Base-by-base conservation (phyloP, 2,113 vertebrate genomes). In the Candoia aspera region DNA sequence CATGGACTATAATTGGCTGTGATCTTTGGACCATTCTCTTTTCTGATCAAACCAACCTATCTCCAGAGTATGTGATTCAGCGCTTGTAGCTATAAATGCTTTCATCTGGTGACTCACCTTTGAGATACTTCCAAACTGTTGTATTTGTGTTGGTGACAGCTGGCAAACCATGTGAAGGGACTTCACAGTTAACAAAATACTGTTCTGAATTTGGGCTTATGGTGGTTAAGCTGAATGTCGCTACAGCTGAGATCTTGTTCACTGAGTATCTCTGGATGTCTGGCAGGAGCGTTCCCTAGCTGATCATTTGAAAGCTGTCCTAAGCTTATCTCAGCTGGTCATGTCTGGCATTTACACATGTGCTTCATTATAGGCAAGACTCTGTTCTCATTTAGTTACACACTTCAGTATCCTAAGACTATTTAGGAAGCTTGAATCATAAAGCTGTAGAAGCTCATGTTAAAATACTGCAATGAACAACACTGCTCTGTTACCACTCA, bases 351-450 rank as follows among this genome's bases (percentile, higher is more conserved):
- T 21, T 90, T 83, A 83, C 86, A 92, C 46, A 46, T 84, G 57
- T 87, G 42, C 42, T 87, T 90, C 88, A 90, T 87, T 84, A 93
- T 79, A 55, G 88, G 24, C 55, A 87, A 49, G 54, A 90, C 84
- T 62, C n/a, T 85, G 49, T 62, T 90, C 86, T 88, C 64, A 90
- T 73, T 49, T 57, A 90, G 8, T 84, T 62, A 88, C n/a, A 73
- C 64, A 79, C 59, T 10, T 19, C 53, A 49, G 53, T 49, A 84
- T 42, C n/a, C 60, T 88, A 83, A 83, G 13, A 57, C 64, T 62
- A 37, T 15, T 15, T 42, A 68, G 53, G 26, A 83, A 83, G 42
- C 29, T 86, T 37, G 93, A 87, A 90, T 73, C 88, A 89, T 17
- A 49, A 79, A 90, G 42, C 26, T 59, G 58, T 46, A 59, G 59